A percentile compares a stretch with the other conserved stretches of the same genome.
phyloP scores from a whole-genome alignment of 1,140 invertebrate species.

The Caenorhabditis remanei region DNA sequence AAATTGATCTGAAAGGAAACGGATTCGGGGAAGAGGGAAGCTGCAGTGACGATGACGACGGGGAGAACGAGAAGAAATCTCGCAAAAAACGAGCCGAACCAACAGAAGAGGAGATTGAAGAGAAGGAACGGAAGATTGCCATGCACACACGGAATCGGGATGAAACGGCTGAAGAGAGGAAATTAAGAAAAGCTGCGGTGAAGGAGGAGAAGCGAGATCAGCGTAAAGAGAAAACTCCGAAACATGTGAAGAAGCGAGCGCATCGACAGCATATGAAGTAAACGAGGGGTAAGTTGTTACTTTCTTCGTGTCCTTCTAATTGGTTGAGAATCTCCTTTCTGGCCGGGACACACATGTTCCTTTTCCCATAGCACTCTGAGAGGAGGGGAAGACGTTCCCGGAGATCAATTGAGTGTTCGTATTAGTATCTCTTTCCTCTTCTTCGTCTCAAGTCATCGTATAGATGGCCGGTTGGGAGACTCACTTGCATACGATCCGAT shows the following conservation, averaged over 20 bases:
- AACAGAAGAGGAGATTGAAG: constrained; percentile 77
- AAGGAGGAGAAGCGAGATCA: constrained; percentile 89
- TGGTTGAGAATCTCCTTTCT: background rate
- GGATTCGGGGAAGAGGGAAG: constrained; percentile 42
- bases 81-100: constrained; percentile 63
- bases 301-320: background rate
- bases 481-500: background rate
- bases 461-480: background rate
- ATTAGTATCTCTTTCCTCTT: background rate
- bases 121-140: constrained; percentile 79
- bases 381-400: background rate
- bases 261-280: constrained; percentile 70
- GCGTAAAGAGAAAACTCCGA: constrained; percentile 87
- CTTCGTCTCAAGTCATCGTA: constrained; percentile 5
- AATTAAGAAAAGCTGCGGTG: constrained; percentile 80
- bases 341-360: too few relatives aligned
- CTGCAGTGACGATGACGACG: background rate
- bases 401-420: constrained; percentile 26
- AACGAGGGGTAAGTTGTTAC: background rate
- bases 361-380: background rate
- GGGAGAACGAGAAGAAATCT: constrained; percentile 65
- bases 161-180: constrained; percentile 89
- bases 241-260: constrained; percentile 89
- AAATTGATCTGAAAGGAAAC: constrained; percentile 73
- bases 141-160: constrained; percentile 79